Conservation (phyloP, 1,140 invertebrate genomes). For the Aphaenogaster ashmeadi region DNA sequence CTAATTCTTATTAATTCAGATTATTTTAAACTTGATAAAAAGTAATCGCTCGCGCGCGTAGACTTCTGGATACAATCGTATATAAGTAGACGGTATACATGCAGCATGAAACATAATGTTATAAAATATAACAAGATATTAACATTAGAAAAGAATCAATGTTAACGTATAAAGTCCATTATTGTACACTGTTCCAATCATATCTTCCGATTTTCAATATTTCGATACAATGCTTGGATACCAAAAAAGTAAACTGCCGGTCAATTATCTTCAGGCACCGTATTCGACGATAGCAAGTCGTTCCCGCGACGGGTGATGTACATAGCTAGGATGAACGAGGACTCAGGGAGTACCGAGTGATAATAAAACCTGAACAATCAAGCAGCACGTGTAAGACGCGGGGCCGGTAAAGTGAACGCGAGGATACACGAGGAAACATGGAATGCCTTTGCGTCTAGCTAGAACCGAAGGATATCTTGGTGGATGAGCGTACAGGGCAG, state of each 20-base stretch:
- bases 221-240: background rate
- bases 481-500: conserved; percentile 64
- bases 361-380: conserved; percentile 83
- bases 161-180: background rate
- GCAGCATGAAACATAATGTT: background rate
- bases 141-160: background rate
- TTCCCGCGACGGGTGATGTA: conserved; percentile 63
- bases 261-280: conserved; percentile 53
- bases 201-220: background rate
- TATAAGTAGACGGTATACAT: background rate
- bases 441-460: conserved; percentile 61
- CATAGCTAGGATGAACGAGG: conserved; percentile 61
- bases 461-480: conserved; percentile 59
- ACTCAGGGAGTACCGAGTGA: conserved; percentile 77
- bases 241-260: conserved; percentile 38
- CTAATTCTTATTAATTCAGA: background rate
- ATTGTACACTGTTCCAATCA: background rate
- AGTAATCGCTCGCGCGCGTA: background rate
- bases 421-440: conserved; percentile 52
- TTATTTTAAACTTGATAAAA: conserved; percentile 10
- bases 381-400: conserved; percentile 72
- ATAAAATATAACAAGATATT: background rate
- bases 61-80: background rate
- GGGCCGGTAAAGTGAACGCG: conserved; percentile 49
- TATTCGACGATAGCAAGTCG: conserved; percentile 55